Base-by-base conservation (phyloP, 2,113 vertebrate species). In the Hylia prasina region DNA sequence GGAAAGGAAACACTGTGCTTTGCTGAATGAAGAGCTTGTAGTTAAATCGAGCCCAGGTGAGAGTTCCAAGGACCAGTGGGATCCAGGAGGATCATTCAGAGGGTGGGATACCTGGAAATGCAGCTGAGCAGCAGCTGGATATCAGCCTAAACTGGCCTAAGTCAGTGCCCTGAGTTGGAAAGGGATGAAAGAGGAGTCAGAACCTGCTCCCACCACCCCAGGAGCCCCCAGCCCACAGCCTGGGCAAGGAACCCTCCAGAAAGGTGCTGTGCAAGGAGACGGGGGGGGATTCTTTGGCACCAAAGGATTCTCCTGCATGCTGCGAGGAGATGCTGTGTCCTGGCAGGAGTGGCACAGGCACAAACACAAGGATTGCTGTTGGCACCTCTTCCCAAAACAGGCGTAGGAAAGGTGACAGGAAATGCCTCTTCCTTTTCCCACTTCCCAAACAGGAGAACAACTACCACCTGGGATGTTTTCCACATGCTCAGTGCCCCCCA, bases 281-380 rank as follows among this genome's bases (percentile, higher is more conserved):
- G 56, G 42, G 6, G 51, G 33, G 42, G 21, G 51, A 25, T 82
- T 28, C 30, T 48, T 12, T 2, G 44, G 58, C 44, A 17, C 69
- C 3, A 1, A 33, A 47, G 40, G 0, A 7, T 58, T 44, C 51
- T 42, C 50, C 60, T 4, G 9, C 4, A 1, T 0, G 18, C 58
- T 30, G 50, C 0, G 1, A 73, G 72, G 50, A 30, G 61, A 31
- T 15, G 71, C n/a, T 11, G 9, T 25, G 10, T 10, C 53, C 56
- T 73, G 48, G 73, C 37, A 44, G 24, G 69, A 22, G 2, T 31
- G 54, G 42, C 76, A 54, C n/a, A 10, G 47, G 1, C 31, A 53
- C 48, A 47, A 72, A 57, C 25, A 5, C 18, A 11, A 23, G 5
- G 21, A 31, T 20, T 50, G 23, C 21, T 4, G 3, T 7, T 9